Evolutionary conservation across 2,888 invertebrate species (phyloP), one percentile per base, ranked within the genome.

Genomic region (Caenorhabditis sp.): DNA sequence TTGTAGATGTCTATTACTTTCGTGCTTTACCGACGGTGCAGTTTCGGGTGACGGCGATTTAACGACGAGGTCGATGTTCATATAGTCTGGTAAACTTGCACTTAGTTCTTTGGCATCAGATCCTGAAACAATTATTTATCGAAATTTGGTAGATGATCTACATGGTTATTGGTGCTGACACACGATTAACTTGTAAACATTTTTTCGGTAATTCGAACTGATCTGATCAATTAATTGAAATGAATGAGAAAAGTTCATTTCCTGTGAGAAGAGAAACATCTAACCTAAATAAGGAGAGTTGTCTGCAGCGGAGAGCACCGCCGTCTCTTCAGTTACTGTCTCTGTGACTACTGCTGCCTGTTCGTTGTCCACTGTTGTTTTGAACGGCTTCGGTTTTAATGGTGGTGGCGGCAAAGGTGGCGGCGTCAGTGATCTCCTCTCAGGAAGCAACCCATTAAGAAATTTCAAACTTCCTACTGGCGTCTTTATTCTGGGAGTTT

Each of bases 41-140:
- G 63, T 44, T 70, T 56, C 41, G 3, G 28, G 64, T 44, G 64
- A 54, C 19, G 72, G 63, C 41, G 76, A 61, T 41, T 64, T 31
- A 38, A 83, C 66, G 54, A 77, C 56, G 49, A 59, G 63, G 8
- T 72, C 70, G 19, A 85, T 69, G 56, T 85, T 85, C 24, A 85
- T 82, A 61, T 85, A 85, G 44, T 85, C 85, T 4, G 81, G 84
- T 24, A 84, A 58, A 70, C 84, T 84, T 56, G 74, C 75, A 74
- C 82, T 82, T 10, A 73, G 77, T 73, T 66, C 54, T 79, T 82
- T 82, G 38, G 80, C 64, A 19, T 79, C 64, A 31, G 70, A 35
- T 47, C 76, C 76, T 77, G 54, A 24, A 76, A 26, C 7, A 68
- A 59, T 28, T 12, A 19, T 12, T 26, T n/a, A 44, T 44, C n/a